phyloP scores from a whole-genome alignment of 2,113 vertebrate genomes.

The Zosterops borbonicus region DNA sequence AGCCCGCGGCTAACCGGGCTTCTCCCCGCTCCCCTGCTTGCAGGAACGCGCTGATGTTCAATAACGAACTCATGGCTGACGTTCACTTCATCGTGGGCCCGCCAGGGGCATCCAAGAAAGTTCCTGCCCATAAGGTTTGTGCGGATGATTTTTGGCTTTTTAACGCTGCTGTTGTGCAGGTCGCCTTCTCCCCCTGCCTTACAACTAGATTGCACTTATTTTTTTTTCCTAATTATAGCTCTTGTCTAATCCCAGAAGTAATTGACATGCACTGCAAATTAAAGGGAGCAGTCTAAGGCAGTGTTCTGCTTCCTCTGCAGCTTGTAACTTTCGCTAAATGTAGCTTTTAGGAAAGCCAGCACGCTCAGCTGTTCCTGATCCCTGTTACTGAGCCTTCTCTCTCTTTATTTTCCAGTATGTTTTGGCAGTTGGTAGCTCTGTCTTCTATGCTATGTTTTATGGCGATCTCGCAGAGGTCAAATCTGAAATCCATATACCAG shows the following conservation, averaged over 20 bases:
- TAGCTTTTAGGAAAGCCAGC: background rate
- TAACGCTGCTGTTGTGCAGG: background rate
- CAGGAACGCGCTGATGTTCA: conserved; percentile 98
- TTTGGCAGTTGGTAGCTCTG: conserved; percentile 95
- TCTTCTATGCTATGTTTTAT: conserved; percentile 99
- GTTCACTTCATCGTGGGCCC: conserved; percentile 95
- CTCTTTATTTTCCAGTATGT: conserved; percentile 85
- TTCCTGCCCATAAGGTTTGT: conserved; percentile 96
- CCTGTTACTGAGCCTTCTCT: background rate
- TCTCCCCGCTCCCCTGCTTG: conserved; percentile 48
- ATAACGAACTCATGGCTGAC: conserved; percentile 98
- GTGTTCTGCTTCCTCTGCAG: background rate
- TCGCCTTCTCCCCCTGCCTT: background rate
- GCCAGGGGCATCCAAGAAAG: conserved; percentile 80
- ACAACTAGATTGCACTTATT: background rate
- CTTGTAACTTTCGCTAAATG: background rate
- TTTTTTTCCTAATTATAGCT: background rate
- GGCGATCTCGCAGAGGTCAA: conserved; percentile 94
- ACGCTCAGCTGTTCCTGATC: background rate
- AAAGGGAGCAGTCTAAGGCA: background rate
- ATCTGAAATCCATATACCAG: conserved; percentile 94
- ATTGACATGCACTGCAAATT: background rate
- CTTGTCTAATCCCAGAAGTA: background rate
- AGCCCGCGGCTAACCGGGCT: background rate
- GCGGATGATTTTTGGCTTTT: background rate